phyloP scores from a whole-genome alignment of 1,140 invertebrate genomes.

The Oryzaephilus surinamensis region DNA sequence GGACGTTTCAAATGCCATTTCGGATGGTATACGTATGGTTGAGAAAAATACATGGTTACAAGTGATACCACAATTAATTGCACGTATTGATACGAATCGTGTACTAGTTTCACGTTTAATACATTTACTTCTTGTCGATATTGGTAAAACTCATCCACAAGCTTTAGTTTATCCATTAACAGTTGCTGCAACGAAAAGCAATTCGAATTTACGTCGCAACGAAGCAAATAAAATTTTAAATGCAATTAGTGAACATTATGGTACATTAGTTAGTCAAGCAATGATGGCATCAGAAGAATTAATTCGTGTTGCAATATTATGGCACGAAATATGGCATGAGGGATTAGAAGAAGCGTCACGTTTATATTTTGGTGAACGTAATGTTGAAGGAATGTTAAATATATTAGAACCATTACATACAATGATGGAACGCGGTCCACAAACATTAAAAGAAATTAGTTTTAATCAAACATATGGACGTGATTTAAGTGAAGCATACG shows the following conservation, averaged over 20 bases:
- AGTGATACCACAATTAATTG: conserved; percentile 98
- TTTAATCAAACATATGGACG: conserved; percentile 93
- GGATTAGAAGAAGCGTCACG: conserved; percentile 93
- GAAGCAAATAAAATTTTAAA: conserved; percentile 94
- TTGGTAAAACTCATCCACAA: conserved; percentile 78
- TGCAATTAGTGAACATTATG: conserved; percentile 90
- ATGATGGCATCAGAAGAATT: conserved; percentile 93
- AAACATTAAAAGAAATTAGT: conserved; percentile 93
- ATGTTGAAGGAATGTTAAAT: conserved; percentile 91
- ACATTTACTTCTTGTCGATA: conserved; percentile 87
- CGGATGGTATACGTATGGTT: conserved; percentile 84
- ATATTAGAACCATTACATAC: conserved; percentile 90
- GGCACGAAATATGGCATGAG: conserved; percentile 99
- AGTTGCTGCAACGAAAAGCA: conserved; percentile 93
- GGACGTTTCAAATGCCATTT: conserved; percentile 87
- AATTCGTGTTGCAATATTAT: conserved; percentile 95
- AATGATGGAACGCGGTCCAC: conserved; percentile 86
- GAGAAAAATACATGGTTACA: conserved; percentile 99
- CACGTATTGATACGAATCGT: conserved; percentile 92
- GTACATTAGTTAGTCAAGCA: conserved; percentile 85
- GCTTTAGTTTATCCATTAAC: conserved; percentile 95
- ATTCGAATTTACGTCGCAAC: conserved; percentile 60
- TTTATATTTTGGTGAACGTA: conserved; percentile 92
- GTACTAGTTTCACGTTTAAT: conserved; percentile 80
- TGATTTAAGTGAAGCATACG: conserved; percentile 85